Base-by-base conservation (phyloP, 2,797 vertebrate species). In the Sorex maritimensis region DNA sequence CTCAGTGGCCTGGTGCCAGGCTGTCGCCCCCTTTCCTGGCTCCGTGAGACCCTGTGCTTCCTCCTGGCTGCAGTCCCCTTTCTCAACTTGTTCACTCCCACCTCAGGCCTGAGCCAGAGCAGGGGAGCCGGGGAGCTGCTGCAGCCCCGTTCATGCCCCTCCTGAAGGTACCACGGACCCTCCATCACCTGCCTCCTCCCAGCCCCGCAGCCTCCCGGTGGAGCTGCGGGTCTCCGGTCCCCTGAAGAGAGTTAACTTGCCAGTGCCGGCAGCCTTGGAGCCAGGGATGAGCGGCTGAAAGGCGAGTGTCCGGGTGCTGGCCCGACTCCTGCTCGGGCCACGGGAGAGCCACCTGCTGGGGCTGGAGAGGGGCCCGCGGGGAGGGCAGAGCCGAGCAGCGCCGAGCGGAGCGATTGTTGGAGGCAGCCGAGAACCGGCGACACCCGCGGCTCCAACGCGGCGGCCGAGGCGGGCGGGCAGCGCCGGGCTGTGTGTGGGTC, bases 301-400 rank as follows among this genome's bases (percentile, higher is more conserved):
- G 46, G 41, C 34, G 68, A 78, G n/a, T 72, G 83, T 9, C 1
- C 4, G 7, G 30, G 30, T 28, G 19, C 38, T 72, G 30, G 68
- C 21, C 65, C 49, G 58, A 73, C 26, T 82, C 78, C 69, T 91
- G 28, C 68, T 81, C 24, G 4, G 24, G n/a, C 75, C 38, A 30
- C 58, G 24, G 4, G 55, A 58, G 72, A 96, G 96, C 94, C 96
- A 97, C 96, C 95, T 97, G 94, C 93, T 95, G 94, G 91, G 94
- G 88, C 34, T 58, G 38, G 80, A 30, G 24, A 41, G 78, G 38
- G 13, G 24, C 17, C 61, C 41, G 41, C 41, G 41, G 41, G 41
- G 41, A 44, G 61, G 21, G 24, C 19, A 63, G 61, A 24, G 61
- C 19, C 80, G 75, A 58, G 82, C 83, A 14, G 61, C 67, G 1